Conservation (phyloP, 2,888 invertebrate species). For the Chirona hameri region DNA sequence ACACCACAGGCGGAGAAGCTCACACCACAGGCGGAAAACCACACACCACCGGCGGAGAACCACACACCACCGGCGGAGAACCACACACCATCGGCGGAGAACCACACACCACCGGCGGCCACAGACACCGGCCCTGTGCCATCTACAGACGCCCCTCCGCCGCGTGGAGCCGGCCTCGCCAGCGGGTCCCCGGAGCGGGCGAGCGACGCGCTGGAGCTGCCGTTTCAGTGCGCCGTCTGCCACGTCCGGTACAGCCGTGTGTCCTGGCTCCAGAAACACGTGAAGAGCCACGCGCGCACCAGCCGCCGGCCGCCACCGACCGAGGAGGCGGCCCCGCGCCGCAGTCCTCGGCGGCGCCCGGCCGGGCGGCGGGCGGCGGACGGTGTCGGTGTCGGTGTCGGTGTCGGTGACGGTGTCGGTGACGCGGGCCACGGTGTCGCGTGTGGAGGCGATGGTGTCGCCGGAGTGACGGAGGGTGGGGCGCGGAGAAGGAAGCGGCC, state of each 20-base stretch:
- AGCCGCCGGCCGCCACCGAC: neutral
- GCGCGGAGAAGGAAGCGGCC: neutral
- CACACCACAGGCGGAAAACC: neutral
- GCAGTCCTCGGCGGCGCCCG: neutral
- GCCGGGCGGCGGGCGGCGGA: neutral
- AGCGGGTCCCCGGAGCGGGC: neutral
- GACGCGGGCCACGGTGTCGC: conserved; percentile 26
- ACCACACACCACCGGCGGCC: neutral
- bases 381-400: neutral
- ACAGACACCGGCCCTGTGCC: neutral
- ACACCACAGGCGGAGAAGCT: neutral
- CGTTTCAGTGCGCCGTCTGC: neutral
- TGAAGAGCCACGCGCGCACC: neutral
- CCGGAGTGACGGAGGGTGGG: neutral
- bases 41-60: neutral
- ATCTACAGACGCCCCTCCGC: neutral
- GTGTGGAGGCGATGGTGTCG: conserved; percentile 30
- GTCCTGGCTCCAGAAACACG: neutral
- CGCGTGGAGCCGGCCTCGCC: neutral
- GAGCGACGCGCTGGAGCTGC: neutral
- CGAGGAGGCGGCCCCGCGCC: neutral
- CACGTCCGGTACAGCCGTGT: neutral
- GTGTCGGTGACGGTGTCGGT: neutral
- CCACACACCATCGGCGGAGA: neutral
- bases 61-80: neutral